Evolutionary conservation across 2,113 vertebrate genomes (phyloP), one percentile per base, ranked within the genome.

Genomic region (Caretta caretta): DNA sequence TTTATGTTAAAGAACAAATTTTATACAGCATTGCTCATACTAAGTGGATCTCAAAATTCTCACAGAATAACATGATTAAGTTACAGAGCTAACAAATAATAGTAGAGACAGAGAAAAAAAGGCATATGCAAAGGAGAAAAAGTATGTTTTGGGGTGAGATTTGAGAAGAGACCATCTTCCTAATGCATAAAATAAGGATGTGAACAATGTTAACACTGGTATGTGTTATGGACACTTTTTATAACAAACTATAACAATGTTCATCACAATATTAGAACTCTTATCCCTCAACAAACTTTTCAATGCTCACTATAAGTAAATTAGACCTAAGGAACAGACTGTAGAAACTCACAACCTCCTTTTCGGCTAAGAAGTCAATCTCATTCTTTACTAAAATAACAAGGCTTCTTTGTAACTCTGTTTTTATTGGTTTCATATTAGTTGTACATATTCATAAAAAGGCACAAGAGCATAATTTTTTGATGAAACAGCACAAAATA

Each of bases 301-400:
- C n/a, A 22, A 0, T 0, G 59, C 51, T 4, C 3, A 0, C 1
- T 59, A 48, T 16, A 1, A 1, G 7, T 48, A 4, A 2, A 0
- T 62, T 17, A 7, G 1, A 1, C 8, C 4, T 0, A 0, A 4
- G 24, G 51, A 81, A 49, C 25, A 4, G 10, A 25, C 56, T 57
- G 56, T 57, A 57, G 25, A 27, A 57, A 57, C 25, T 1, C 20
- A 0, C 10, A 2, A 11, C 19, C 31, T n/a, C 5, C 54, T 1
- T 13, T 5, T 2, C 2, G 69, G 72, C 83, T 5, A 24, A 35
- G 72, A 48, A 53, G 1, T 6, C 50, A 0, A 5, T 4, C 25
- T 1, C 0, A 51, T 54, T 1, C 0, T 1, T 59, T 0, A 5
- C 79, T 11, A 49, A 42, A 14, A 27, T 0, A 86, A 1, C 83